These are phyloP conservation scores for Entomyzon cyanotis DNA, from an alignment of 2,113 vertebrate genomes.

Conservation along the genomic window DNA sequence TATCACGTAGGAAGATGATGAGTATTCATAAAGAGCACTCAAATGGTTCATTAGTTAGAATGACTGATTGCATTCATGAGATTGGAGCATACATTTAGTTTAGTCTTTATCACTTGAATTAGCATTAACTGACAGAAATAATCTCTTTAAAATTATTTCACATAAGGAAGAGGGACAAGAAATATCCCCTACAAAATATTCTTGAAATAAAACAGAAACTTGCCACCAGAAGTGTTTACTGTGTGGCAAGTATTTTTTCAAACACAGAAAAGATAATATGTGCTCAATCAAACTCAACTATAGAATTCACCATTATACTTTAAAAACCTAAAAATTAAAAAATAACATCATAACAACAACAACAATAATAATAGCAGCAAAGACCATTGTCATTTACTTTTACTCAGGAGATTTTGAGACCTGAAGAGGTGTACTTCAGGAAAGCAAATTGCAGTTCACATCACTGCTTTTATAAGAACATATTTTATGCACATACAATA, in stretches of 20 bases:
- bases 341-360: background rate
- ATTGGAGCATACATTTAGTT: background rate
- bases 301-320: background rate
- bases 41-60: background rate
- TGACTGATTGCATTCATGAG: background rate
- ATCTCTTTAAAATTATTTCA: background rate
- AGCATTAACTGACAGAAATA: background rate
- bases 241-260: background rate
- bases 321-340: background rate
- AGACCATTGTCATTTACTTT: background rate
- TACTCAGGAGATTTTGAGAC: background rate
- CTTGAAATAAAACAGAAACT: background rate
- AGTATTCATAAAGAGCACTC: background rate
- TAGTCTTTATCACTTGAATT: background rate
- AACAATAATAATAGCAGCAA: background rate
- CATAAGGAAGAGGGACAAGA: background rate
- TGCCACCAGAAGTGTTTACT: background rate
- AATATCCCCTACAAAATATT: background rate
- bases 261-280: background rate
- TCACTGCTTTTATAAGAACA: background rate
- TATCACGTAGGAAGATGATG: background rate
- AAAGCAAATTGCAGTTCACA: background rate
- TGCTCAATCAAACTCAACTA: background rate
- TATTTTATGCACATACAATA: background rate
- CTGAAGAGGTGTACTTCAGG: background rate